Base-by-base conservation (phyloP, 2,797 vertebrate species). In the Morus bassanus region DNA sequence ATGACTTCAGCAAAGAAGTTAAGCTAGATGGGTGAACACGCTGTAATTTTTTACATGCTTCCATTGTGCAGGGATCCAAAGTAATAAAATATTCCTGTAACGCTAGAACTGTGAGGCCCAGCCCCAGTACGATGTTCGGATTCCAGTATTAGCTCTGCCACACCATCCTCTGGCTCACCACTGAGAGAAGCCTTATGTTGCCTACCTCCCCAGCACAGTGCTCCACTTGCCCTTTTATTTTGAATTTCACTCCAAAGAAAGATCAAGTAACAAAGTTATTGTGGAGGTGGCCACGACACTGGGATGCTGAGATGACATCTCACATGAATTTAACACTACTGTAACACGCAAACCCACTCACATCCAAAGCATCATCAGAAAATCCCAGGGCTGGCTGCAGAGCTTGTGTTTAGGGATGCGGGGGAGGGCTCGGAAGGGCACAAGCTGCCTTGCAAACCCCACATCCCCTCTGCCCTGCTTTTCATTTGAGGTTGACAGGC, bases 31-130 rank as follows among this genome's bases (percentile, higher is more conserved):
- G 39, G 73, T 39, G 92, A 95, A 87, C 35, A 30, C 0, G 2
- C 45, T 74, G 78, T 65, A 53, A 93, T 95, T 83, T 91, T 70
- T 93, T 90, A 54, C 70, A 45, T 30, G 59, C 86, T 45, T 85
- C 86, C 72, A 85, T 35, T 84, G 81, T 14, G 31, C 46, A 5
- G 45, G 21, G 78, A 96, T 93, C 78, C 95, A 92, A 93, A 95
- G 94, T 75, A 95, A 97, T 85, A 88, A 95, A 95, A 95, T 88
- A 92, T 89, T 96, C 94, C 92, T 95, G 95, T 94, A 96, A 93
- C 0, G 68, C 90, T 94, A 96, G 96, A 97, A 94, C 63, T 9
- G 0, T 39, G 75, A 93, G 91, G 85, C 93, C 89, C 53, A 25
- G 93, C 25, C 39, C 93, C 76, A 69, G 90, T 10, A 46, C 27